Conservation (phyloP, 2,888 invertebrate species). For the Chloroclysta siterata region DNA sequence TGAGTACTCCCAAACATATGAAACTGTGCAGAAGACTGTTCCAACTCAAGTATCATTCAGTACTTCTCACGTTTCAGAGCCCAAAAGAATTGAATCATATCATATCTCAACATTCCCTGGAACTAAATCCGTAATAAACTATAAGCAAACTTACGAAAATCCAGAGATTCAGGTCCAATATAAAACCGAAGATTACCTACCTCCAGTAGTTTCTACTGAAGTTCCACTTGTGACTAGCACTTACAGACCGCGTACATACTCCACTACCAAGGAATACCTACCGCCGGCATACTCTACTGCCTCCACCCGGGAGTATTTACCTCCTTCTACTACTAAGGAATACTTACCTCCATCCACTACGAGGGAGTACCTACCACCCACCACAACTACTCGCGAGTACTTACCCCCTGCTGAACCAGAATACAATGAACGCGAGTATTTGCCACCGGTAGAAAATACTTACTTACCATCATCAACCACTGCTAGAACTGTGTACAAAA, state of each 20-base stretch:
- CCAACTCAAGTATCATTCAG: slow-evolving; percentile 55
- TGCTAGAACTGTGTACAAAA: slow-evolving; percentile 48
- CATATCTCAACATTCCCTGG: slow-evolving; percentile 65
- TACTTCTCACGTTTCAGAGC: slow-evolving; percentile 59
- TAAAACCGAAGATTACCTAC: slow-evolving; percentile 74
- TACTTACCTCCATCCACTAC: slow-evolving; percentile 31
- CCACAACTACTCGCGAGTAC: slow-evolving; percentile 43
- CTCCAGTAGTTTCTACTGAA: slow-evolving; percentile 63
- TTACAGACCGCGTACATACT: slow-evolving; percentile 62
- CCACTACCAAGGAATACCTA: slow-evolving; percentile 45
- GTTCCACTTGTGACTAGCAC: slow-evolving; percentile 60
- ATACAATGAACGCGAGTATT: slow-evolving; percentile 23
- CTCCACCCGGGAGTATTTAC: slow-evolving; percentile 48
- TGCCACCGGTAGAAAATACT: slow-evolving; percentile 40
- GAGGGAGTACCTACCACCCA: slow-evolving; percentile 32
- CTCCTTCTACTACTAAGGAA: slow-evolving; percentile 32
- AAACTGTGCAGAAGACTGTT: slow-evolving; percentile 47
- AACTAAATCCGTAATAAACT: slow-evolving; percentile 56
- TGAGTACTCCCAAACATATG: slow-evolving; percentile 52
- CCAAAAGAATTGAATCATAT: slow-evolving; percentile 63
- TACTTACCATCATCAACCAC: slow-evolving; percentile 58
- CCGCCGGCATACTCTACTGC: slow-evolving; percentile 31
- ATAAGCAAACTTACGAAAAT: slow-evolving; percentile 64
- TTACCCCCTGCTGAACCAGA: slow-evolving; percentile 45
- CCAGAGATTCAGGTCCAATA: slow-evolving; percentile 75